These are phyloP conservation scores for Eupithecia subumbrata DNA, from an alignment of 2,888 invertebrate species.

Conservation along the genomic window DNA sequence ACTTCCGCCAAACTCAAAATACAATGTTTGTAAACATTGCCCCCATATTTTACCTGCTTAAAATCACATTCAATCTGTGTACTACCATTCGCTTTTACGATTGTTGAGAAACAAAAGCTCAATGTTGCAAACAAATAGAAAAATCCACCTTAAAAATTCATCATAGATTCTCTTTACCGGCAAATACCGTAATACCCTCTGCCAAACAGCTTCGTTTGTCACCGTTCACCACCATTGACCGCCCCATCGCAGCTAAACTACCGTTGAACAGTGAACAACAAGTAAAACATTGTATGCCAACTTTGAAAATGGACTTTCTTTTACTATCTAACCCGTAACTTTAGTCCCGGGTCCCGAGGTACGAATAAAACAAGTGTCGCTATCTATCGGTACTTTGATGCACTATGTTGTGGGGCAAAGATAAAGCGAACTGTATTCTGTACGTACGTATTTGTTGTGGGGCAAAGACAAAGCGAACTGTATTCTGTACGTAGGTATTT, in stretches of 20 bases:
- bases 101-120: not conserved
- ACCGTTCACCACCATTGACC: conserved; percentile 28
- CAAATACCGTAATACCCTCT: conserved; percentile 20
- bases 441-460: not conserved
- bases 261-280: conserved; percentile 37
- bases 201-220: conserved; percentile 31
- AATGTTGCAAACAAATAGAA: not conserved
- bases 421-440: not conserved
- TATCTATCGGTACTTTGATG: conserved; percentile 19
- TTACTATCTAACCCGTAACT: conserved; percentile 49
- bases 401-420: conserved; percentile 2
- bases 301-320: conserved; percentile 49
- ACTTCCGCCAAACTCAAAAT: not conserved
- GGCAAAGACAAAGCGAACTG: not conserved
- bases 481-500: not conserved
- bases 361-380: conserved; percentile 52
- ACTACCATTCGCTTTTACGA: not conserved
- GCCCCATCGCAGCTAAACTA: conserved; percentile 36
- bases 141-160: conserved; percentile 9
- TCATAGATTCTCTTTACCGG: conserved; percentile 14
- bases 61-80: not conserved
- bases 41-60: not conserved
- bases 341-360: conserved; percentile 46
- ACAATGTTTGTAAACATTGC: not conserved
- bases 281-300: conserved; percentile 45